These are phyloP conservation scores for Zhuqinia jingwanae DNA, from an alignment of 2,888 invertebrate genomes.

Conservation along the genomic window DNA sequence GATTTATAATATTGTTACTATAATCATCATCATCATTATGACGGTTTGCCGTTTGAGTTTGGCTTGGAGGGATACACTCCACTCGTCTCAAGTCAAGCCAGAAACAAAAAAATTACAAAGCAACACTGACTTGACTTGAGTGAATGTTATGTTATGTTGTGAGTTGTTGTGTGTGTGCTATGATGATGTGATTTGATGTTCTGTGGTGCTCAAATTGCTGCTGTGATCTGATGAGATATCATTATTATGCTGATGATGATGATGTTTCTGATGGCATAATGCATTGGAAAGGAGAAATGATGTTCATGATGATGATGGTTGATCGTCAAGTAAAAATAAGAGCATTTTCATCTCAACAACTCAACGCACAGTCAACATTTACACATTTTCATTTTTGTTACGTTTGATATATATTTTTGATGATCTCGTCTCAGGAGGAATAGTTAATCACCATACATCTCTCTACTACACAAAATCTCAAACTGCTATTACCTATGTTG, in stretches of 20 bases:
- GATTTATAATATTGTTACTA: constrained; percentile 33
- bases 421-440: constrained; percentile 29
- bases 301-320: neutral
- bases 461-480: constrained; percentile 13
- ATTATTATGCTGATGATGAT: constrained; percentile 24
- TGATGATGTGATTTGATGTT: constrained; percentile 7
- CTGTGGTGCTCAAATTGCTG: constrained; percentile 25
- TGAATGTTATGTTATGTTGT: neutral
- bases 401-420: constrained; percentile 16
- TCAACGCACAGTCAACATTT: neutral
- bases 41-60: constrained; percentile 26
- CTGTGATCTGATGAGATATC: constrained; percentile 51
- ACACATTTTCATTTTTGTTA: neutral
- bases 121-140: neutral
- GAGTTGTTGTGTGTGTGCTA: neutral
- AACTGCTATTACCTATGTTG: constrained; percentile 8
- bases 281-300: constrained; percentile 44
- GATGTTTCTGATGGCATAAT: constrained; percentile 26
- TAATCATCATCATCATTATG: constrained; percentile 21
- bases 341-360: constrained; percentile 37
- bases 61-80: constrained; percentile 31
- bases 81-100: too few relatives aligned
- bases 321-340: constrained; percentile 45
- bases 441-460: constrained; percentile 34
- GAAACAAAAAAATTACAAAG: neutral